These are phyloP conservation scores for Dendroctonus ponderosae DNA, from an alignment of 1,140 invertebrate species.

Conservation along the genomic window DNA sequence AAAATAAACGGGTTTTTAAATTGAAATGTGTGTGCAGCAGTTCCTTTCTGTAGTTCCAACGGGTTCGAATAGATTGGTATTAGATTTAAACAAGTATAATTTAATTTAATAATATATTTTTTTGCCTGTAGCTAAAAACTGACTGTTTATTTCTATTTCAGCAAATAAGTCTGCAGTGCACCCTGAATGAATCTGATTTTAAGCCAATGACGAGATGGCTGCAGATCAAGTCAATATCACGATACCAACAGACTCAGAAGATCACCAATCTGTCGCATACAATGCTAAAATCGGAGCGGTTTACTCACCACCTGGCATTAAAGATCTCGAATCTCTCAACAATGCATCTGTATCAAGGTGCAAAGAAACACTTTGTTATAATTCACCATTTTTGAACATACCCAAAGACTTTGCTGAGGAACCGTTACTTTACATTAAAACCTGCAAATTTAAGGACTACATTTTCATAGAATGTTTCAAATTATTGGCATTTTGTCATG, in stretches of 20 bases:
- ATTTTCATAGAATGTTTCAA: too few relatives aligned
- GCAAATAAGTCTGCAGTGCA: too few relatives aligned
- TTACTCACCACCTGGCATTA: constrained; percentile 32
- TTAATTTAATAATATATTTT: background rate
- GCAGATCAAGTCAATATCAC: constrained; percentile 37
- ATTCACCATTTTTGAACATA: too few relatives aligned
- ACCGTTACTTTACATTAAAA: too few relatives aligned
- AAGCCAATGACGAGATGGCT: constrained; percentile 27
- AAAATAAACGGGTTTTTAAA: too few relatives aligned
- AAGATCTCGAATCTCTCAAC: constrained; percentile 45
- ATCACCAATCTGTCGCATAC: constrained; percentile 38
- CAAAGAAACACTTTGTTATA: too few relatives aligned
- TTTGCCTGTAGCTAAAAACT: background rate
- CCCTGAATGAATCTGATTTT: too few relatives aligned
- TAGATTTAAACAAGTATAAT: background rate
- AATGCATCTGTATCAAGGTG: constrained; percentile 44
- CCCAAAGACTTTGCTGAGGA: too few relatives aligned
- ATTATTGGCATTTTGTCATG: too few relatives aligned
- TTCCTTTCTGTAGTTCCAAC: background rate
- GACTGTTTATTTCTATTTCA: background rate
- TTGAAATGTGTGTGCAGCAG: too few relatives aligned
- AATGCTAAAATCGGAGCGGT: constrained; percentile 31
- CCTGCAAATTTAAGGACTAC: too few relatives aligned
- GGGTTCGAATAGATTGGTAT: background rate
- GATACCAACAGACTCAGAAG: constrained; percentile 30